Percentiles rank a stretch among this genome's conserved stretches.
phyloP scores from a whole-genome alignment of 2,797 vertebrate genomes.

The Gadopsis bispinosus region DNA sequence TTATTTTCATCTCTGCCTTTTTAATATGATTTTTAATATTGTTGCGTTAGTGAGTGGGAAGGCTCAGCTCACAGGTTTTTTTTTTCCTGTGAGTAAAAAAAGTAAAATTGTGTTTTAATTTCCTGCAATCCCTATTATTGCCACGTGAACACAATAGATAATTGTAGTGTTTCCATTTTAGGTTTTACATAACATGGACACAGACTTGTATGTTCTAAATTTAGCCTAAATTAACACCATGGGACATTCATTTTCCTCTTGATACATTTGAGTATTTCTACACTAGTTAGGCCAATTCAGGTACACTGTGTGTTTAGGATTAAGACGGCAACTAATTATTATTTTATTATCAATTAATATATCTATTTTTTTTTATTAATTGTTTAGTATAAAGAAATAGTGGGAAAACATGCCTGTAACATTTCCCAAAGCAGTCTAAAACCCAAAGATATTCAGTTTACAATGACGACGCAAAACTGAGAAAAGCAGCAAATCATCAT shows the following conservation, averaged over 20 bases:
- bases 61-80: background rate
- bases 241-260: background rate
- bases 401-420: background rate
- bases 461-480: too few relatives aligned
- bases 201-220: slow-evolving; percentile 4
- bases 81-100: too few relatives aligned
- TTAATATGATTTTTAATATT: background rate
- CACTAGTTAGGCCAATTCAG: background rate
- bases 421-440: background rate
- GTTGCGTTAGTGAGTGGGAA: background rate
- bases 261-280: background rate
- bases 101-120: background rate
- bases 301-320: background rate
- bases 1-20: background rate
- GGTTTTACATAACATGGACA: slow-evolving; percentile 7
- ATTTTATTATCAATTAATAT: background rate
- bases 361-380: background rate
- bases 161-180: background rate
- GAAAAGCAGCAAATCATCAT: too few relatives aligned
- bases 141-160: slow-evolving; percentile 5
- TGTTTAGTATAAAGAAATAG: background rate
- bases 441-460: background rate
- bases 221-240: slow-evolving; percentile 4
- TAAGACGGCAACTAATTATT: background rate
- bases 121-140: slow-evolving; percentile 6